Conservation (phyloP, 2,888 invertebrate genomes). For the Cheilosia vulpina region DNA sequence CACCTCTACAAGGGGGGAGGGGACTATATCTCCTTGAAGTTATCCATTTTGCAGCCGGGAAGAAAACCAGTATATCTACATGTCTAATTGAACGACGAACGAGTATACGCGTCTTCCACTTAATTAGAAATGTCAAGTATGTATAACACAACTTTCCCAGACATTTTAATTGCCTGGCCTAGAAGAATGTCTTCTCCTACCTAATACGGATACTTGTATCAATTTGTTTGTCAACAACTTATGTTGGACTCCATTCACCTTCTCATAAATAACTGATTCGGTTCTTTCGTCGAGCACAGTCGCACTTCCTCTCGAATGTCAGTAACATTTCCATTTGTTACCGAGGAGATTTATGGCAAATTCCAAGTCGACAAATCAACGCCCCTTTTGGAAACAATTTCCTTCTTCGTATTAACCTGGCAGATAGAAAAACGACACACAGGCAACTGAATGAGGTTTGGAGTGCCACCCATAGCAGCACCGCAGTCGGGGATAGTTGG, state of each 20-base stretch:
- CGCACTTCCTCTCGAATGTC: conserved; percentile 59
- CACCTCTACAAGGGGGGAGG: not conserved
- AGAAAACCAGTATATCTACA: not conserved
- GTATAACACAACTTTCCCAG: conserved; percentile 31
- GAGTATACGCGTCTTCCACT: not conserved
- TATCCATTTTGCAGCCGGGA: conserved; percentile 30
- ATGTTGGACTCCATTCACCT: conserved; percentile 62
- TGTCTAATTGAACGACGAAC: not conserved
- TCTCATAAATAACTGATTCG: conserved; percentile 69
- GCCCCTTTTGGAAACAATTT: conserved; percentile 74
- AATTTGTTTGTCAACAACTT: conserved; percentile 71
- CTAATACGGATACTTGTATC: conserved; percentile 22
- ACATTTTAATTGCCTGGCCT: conserved; percentile 55
- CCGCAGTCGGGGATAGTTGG: conserved; percentile 8
- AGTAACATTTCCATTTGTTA: conserved; percentile 72
- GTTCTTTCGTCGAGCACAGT: conserved; percentile 50
- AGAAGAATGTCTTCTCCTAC: not conserved
- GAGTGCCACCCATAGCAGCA: conserved; percentile 6
- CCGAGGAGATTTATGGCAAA: conserved; percentile 67
- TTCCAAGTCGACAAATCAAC: conserved; percentile 73
- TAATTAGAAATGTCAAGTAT: conserved; percentile 53
- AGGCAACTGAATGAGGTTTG: conserved; percentile 37
- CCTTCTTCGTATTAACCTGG: conserved; percentile 39
- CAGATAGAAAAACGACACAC: not conserved
- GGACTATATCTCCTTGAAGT: no score